Conservation (phyloP, 2,797 vertebrate genomes). For the Luscinia megarhynchos region DNA sequence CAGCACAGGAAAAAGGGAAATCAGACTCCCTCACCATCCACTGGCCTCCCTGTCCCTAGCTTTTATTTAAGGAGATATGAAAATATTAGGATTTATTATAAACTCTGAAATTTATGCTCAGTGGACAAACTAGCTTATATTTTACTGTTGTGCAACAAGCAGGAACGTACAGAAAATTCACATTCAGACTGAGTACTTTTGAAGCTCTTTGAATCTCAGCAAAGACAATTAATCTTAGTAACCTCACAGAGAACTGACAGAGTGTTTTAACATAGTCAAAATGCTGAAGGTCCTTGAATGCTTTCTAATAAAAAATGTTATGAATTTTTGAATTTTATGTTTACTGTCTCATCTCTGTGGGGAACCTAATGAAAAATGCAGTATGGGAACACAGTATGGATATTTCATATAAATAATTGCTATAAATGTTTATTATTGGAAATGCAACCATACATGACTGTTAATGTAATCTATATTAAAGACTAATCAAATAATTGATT, state of each 20-base stretch:
- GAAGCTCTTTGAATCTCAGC: background rate
- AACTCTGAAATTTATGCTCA: background rate
- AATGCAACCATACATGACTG: background rate
- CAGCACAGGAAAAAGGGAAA: background rate
- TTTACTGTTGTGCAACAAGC: background rate
- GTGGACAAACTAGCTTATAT: background rate
- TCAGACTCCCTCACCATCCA: background rate
- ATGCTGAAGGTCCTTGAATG: background rate
- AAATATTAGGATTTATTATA: background rate
- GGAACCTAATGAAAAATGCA: conserved; percentile 8
- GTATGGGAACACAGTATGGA: background rate
- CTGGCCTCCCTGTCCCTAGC: background rate
- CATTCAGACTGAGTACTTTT: background rate
- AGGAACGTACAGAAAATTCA: background rate
- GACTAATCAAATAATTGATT: conserved; percentile 1
- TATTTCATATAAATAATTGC: conserved; percentile 25
- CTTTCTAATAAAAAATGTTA: conserved; percentile 20
- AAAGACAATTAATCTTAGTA: conserved; percentile 49
- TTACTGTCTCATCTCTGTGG: background rate
- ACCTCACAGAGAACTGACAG: background rate
- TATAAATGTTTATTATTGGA: background rate
- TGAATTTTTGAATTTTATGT: conserved; percentile 4
- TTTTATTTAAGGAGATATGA: background rate
- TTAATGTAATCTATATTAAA: background rate
- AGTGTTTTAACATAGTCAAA: conserved; percentile 27